Evolutionary conservation across 2,888 invertebrate species (phyloP), one percentile per base, ranked within the genome.

Genomic region (Phyllotreta striolata): DNA sequence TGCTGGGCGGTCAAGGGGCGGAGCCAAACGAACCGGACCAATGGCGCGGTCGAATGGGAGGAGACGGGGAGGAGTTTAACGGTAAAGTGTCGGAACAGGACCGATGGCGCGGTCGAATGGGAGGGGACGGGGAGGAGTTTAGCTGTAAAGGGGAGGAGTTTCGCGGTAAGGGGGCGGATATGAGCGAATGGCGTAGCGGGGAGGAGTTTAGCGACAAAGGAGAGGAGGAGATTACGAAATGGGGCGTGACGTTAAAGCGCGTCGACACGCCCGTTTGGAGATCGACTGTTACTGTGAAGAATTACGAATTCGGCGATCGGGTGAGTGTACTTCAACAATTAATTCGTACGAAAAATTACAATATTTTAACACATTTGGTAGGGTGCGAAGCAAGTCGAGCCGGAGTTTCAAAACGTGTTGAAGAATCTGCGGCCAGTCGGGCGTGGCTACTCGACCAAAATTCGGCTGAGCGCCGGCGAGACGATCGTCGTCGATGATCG

Each of bases 391-490:
- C 49, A 34, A 10, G 49, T 57, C 46, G 63, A 75, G 68, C 77
- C 79, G 14, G 80, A 81, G 64, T 79, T 80, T 63, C 80, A 81
- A 64, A 78, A 77, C 70, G 66, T 80, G 38, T 70, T 80, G 13
- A 76, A 74, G 64, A 78, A 76, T 44, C 69, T 81, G 10, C 70
- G 77, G 58, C 79, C 80, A 3, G 79, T 78, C 70, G 74, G 68
- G 59, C 84, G 80, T 72, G 85, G 85, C 9, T 87, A 85, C 75
- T 87, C 87, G 0, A 87, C 87, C 0, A 86, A 85, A 74, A 84
- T 88, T 58, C 86, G 87, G 76, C 82, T 84, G 68, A 82, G 83
- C 5, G 76, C 80, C 58, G 83, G 82, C 1, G 81, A 82, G 66
- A 80, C 82, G 0, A 82, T 79, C 4, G 81, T 83, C 12, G 78